A percentile compares a stretch with the other conserved stretches of the same genome.
Evolutionary conservation across 1,140 invertebrate genomes (phyloP).

Genomic region (Pseudoatta argentina): DNA sequence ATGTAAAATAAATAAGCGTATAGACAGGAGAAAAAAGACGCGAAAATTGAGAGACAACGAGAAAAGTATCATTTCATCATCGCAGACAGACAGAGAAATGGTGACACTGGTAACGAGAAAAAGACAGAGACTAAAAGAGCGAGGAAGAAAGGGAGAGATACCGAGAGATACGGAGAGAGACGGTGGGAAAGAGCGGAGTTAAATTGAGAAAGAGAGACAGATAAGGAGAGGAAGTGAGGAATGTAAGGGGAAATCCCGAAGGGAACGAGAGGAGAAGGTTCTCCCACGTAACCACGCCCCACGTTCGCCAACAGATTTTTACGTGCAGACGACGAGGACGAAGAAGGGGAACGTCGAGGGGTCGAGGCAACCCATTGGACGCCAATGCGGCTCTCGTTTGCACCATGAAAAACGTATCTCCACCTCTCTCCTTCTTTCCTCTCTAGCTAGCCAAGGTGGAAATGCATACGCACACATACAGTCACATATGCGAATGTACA

Average conservation of each 20-base stretch:
- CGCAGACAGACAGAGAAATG: slow-evolving; percentile 8
- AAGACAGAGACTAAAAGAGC: not conserved
- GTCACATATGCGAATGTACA: too few species aligned
- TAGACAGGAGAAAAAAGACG: not conserved
- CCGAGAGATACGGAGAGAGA: not conserved
- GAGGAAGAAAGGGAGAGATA: not conserved
- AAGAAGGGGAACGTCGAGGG: slow-evolving; percentile 7
- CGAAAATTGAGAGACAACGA: not conserved
- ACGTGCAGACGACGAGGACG: slow-evolving; percentile 49
- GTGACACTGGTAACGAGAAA: slow-evolving; percentile 21
- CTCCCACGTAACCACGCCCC: slow-evolving; percentile 69
- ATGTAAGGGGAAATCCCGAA: not conserved
- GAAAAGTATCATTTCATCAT: slow-evolving; percentile 45
- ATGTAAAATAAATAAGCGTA: not conserved
- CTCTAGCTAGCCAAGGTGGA: not conserved
- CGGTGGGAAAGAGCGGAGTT: slow-evolving; percentile 17
- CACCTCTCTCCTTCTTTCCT: not conserved
- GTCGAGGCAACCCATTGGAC: slow-evolving; percentile 7
- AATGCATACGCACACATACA: slow-evolving; percentile 8
- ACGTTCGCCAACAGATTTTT: slow-evolving; percentile 71
- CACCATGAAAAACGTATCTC: slow-evolving; percentile 1
- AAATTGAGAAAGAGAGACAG: not conserved
- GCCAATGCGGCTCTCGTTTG: not conserved
- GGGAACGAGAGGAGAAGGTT: slow-evolving; percentile 46
- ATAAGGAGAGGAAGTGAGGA: not conserved